Evolutionary conservation across 2,888 invertebrate species (phyloP).

Genomic region (Furcula furcula): DNA sequence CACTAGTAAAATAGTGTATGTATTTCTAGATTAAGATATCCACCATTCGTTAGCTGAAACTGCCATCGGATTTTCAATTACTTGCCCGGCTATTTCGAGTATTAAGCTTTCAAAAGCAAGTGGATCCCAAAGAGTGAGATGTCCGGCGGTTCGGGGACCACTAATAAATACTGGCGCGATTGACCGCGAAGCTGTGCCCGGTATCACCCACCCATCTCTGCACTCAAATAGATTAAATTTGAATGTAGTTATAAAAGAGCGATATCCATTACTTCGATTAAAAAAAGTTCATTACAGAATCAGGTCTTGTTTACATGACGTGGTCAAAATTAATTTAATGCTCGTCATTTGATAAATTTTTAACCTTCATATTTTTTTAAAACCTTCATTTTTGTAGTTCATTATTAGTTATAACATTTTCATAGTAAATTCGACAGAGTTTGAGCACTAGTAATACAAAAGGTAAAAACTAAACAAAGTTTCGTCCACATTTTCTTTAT

Average conservation of each 20-base stretch:
- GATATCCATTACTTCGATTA: conserved; percentile 26
- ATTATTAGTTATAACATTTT: too few species aligned
- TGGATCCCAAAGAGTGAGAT: conserved; percentile 26
- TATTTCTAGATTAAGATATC: neutral
- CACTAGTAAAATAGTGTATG: too few species aligned
- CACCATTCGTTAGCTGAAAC: neutral
- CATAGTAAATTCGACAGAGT: too few species aligned
- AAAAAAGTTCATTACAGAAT: too few species aligned
- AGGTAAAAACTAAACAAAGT: too few species aligned
- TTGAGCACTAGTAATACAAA: too few species aligned
- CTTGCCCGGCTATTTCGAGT: conserved; percentile 10
- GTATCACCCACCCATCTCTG: conserved; percentile 62
- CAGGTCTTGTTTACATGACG: too few species aligned
- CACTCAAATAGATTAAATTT: conserved; percentile 67
- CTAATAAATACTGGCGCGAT: conserved; percentile 33
- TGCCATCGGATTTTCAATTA: conserved; percentile 1
- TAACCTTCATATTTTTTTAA: too few species aligned
- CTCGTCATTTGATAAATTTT: too few species aligned
- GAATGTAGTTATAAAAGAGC: conserved; percentile 55
- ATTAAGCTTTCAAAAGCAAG: conserved; percentile 20
- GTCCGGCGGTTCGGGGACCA: conserved; percentile 29
- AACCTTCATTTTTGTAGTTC: too few species aligned
- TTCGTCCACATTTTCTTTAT: too few species aligned
- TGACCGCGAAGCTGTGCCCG: conserved; percentile 37
- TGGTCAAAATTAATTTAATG: too few species aligned